Conservation (phyloP, 1,140 invertebrate genomes). For the Drosophila tsacasi region DNA sequence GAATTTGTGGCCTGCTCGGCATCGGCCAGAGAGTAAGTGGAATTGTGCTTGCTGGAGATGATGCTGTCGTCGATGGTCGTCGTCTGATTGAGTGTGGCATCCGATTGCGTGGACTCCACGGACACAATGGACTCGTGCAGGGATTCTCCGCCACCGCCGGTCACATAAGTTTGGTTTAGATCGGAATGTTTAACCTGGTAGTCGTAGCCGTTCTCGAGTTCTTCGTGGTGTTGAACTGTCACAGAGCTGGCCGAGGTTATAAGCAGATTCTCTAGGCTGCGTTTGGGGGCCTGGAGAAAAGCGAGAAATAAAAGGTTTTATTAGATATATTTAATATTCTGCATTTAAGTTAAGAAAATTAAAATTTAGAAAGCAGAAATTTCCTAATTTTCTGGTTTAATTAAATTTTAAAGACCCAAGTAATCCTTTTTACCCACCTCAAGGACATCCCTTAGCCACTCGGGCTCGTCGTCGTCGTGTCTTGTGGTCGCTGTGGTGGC, state of each 20-base stretch:
- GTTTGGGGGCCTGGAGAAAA: conserved; percentile 80
- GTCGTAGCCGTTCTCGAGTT: conserved; percentile 57
- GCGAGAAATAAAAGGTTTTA: neutral
- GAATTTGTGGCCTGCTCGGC: conserved; percentile 68
- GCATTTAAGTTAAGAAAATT: neutral
- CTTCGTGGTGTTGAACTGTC: conserved; percentile 42
- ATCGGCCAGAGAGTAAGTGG: conserved; percentile 77
- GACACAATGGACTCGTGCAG: conserved; percentile 84
- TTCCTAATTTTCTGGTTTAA: no score
- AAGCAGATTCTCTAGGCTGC: conserved; percentile 80
- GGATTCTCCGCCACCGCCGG: conserved; percentile 58
- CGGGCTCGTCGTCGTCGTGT: conserved; percentile 86
- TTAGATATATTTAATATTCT: neutral
- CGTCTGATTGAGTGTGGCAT: conserved; percentile 78
- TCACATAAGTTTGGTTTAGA: conserved; percentile 70
- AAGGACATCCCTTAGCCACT: conserved; percentile 87
- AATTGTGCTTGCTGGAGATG: conserved; percentile 84
- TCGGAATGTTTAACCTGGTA: conserved; percentile 67
- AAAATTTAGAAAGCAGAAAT: neutral
- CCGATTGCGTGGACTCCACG: conserved; percentile 82
- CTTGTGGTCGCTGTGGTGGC: conserved; percentile 78
- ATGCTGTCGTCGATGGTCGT: conserved; percentile 85
- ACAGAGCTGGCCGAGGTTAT: conserved; percentile 51
- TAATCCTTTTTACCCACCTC: conserved; percentile 58
- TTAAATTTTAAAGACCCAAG: neutral